Base-by-base conservation (phyloP, 2,888 invertebrate species). In the Maniola hyperantus region DNA sequence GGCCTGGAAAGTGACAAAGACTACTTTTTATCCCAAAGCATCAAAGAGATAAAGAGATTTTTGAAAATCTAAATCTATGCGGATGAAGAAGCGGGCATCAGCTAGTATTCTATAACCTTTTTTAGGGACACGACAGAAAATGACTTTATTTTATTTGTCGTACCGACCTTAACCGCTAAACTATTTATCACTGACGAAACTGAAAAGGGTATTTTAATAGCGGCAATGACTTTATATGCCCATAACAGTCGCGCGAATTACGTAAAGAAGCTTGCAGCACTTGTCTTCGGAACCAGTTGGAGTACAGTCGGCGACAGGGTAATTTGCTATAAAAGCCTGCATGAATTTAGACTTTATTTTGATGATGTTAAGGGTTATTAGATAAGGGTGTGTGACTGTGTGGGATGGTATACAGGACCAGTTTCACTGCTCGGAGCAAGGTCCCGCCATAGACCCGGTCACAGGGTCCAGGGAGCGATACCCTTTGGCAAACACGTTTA, bases 391-490 rank as follows among this genome's bases (percentile, higher is more conserved):
- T 13, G 55, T 20, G 26, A 7, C 10, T 15, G 34, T 13, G 55
- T 20, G 36, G 33, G 33, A 46, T 46, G 33, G 34, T 64, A 53
- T 63, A 59, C 57, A 71, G 77, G 83, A 89, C 89, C 87, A 82
- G 90, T 89, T 85, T 76, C 73, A 79, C 80, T 66, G 73, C 73
- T 78, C 75, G 75, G 80, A 81, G 84, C 89, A 89, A 90, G 89
- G 91, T 89, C 89, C 81, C 83, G 81, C 77, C 84, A 82, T 82
- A 83, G 74, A 76, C 77, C 75, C 74, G 75, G 68, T 74, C 72
- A 73, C 70, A 72, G 70, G 72, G 71, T 63, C 67, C 72, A 68
- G 67, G 68, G 76, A 76, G 70, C 75, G 72, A 73, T 77, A 74
- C 76, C 77, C 77, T 72, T 63, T 72, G 50, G 64, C 61, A 68